Base-by-base conservation (phyloP, 2,113 vertebrate genomes). In the Daphoenositta chrysoptera region DNA sequence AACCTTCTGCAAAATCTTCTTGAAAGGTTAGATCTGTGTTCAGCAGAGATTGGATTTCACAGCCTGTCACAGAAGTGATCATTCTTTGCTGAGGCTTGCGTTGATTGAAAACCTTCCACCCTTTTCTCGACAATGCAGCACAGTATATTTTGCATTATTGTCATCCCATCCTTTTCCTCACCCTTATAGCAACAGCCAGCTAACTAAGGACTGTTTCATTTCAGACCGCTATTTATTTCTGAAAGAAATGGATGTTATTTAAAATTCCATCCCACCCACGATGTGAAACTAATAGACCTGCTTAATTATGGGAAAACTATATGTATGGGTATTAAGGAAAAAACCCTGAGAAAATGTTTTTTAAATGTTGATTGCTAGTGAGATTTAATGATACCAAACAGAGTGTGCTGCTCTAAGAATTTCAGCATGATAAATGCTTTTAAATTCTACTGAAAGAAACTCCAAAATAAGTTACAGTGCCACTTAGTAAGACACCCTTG, bases 201-300 rank as follows among this genome's bases (percentile, higher is more conserved):
- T 97, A 97, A 97, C 90, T 58, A 87, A 96, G 78, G 48, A 81
- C 84, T 97, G 97, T 92, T 97, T 91, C 17, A 89, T 89, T 97
- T 92, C 81, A 97, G 79, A 95, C 40, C 96, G 83, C 48, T 95
- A 95, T 96, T 96, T 93, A 80, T 78, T 96, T 97, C 93, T 97
- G 97, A 97, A 97, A 97, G 81, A 96, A 95, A 97, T 76, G 50
- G 96, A 88, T 96, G 89, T 97, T 96, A 97, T 97, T 98, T 98
- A 98, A 97, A 97, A 97, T 97, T 98, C 95, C 83, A 88, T 97
- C 93, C 87, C 97, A 97, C 97, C 96, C 97, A 96, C 51, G 77
- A 97, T 94, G 89, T 97, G 97, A 97, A 97, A 96, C 97, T 98
- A 98, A 98, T 98, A 97, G 92, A 89, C 86, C 92, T 97, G 96